Evolutionary conservation across 92 coral and sea anemone genomes (phyloP).

Genomic region (Umimayanthus kanabou): DNA sequence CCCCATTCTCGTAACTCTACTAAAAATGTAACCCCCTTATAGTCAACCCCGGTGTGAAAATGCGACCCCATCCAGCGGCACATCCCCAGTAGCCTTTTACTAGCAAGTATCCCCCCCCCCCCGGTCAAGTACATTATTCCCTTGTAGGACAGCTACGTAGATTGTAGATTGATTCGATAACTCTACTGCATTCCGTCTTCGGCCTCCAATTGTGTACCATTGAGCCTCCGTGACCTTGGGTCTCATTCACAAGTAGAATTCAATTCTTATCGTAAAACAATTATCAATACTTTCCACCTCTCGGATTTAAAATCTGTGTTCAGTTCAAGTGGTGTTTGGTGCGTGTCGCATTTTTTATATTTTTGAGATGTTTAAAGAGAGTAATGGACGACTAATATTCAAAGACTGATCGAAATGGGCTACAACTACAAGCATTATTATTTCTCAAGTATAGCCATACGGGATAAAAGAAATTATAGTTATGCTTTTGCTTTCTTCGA

Average conservation of each 20-base stretch:
- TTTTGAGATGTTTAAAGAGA: background rate
- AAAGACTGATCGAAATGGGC: background rate
- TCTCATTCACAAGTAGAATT: background rate
- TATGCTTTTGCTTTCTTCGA: no score
- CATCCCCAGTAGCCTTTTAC: no score
- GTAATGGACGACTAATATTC: background rate
- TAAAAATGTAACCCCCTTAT: no score
- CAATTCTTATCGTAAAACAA: background rate
- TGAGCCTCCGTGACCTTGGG: background rate
- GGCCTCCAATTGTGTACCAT: background rate
- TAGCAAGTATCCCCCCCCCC: no score
- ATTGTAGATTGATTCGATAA: background rate
- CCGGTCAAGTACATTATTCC: background rate
- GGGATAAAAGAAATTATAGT: no score
- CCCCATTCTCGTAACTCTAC: no score
- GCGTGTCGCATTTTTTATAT: conserved; percentile 6
- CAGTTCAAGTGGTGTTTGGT: background rate
- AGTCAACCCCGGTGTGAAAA: no score
- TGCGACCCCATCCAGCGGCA: no score
- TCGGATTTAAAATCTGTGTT: background rate
- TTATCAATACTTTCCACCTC: background rate
- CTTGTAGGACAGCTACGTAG: background rate
- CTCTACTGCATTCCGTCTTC: background rate
- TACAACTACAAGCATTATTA: background rate
- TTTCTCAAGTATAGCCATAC: background rate